Evolutionary conservation across 2,113 vertebrate species (phyloP), one percentile per base, ranked within the genome.

Genomic region (Gopherus flavomarginatus): DNA sequence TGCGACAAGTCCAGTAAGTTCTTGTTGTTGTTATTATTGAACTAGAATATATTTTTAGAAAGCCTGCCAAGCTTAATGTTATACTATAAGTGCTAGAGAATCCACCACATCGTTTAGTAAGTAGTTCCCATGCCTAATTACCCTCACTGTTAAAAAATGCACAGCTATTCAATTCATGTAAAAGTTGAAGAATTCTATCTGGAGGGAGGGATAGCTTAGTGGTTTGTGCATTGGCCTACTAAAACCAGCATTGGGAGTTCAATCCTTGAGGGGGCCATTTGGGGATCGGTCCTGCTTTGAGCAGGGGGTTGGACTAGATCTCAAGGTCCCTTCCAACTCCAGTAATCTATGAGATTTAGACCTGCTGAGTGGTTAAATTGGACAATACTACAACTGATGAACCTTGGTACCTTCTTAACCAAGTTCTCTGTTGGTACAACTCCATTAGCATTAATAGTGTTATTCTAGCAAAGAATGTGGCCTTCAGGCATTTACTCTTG

Each of bases 361-460:
- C 78, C 75, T 94, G 44, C 65, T 92, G 83, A 94, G 88, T 69
- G 92, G 82, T 86, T 92, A 85, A 92, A 87, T 80, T 53, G 27
- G 10, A 2, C 47, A 81, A 1, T 57, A 90, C 42, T 38, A 11
- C 62, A 85, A 35, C 35, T 82, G 89, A 87, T 56, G 82, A 86
- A 88, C 0, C 0, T 19, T 85, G 79, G 7, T 90, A 90, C 1
- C 8, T 83, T 91, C 29, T 17, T 38, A 90, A 69, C 86, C 79
- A 91, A 95, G 81, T 83, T 80, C 21, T 95, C 57, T 87, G 22
- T 53, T 88, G 16, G 5, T 94, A 24, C 77, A 80, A 88, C 52
- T 92, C 17, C 4, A 47, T 10, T 81, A 0, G 50, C 1, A 90
- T 93, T 50, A 75, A 17, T 42, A 54, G 1, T 0, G 4, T 59